These are phyloP conservation scores for Eilema sororculum DNA, from an alignment of 2,888 invertebrate genomes.

Conservation along the genomic window DNA sequence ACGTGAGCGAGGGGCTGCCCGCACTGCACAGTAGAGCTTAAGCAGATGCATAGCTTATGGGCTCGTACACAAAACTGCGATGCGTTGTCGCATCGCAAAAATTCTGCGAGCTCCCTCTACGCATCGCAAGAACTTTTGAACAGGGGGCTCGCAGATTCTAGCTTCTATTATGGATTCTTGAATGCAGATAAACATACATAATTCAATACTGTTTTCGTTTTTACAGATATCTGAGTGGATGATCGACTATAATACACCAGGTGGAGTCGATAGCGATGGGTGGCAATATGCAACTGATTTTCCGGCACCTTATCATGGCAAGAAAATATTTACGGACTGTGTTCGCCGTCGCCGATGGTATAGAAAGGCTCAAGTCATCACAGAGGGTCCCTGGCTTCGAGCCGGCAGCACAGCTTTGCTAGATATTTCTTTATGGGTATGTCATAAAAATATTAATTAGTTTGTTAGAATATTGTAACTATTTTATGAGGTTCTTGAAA, in stretches of 20 bases:
- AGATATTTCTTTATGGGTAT: constrained; percentile 92
- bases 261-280: constrained; percentile 96
- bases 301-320: constrained; percentile 94
- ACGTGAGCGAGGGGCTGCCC: too few species aligned
- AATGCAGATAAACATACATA: neutral
- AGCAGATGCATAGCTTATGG: too few species aligned
- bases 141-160: too few species aligned
- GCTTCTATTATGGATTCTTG: too few species aligned
- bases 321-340: constrained; percentile 95
- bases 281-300: constrained; percentile 99
- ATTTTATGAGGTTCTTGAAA: too few species aligned
- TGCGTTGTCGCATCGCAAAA: too few species aligned
- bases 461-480: neutral
- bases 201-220: neutral
- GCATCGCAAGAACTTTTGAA: too few species aligned
- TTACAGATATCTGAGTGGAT: constrained; percentile 92
- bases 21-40: too few species aligned
- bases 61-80: too few species aligned
- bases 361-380: constrained; percentile 93
- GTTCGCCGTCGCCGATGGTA: constrained; percentile 95
- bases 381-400: constrained; percentile 95
- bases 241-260: constrained; percentile 95
- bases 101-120: too few species aligned
- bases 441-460: constrained; percentile 37
- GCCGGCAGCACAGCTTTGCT: constrained; percentile 94